phyloP scores from a whole-genome alignment of 2,113 vertebrate species.

The Pampusana beccarii region DNA sequence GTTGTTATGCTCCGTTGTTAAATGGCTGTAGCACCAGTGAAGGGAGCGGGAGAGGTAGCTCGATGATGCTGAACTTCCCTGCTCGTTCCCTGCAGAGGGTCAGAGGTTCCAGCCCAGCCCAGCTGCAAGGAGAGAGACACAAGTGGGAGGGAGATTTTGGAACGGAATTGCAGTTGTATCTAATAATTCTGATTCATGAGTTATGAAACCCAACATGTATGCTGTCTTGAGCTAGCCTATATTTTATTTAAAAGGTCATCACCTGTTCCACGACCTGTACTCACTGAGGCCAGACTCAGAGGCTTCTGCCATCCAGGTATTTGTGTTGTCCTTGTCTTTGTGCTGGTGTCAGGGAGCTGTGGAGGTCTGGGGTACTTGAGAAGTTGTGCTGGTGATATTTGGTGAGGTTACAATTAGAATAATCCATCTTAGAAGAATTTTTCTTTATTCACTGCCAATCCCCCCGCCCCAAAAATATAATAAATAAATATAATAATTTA shows the following conservation, averaged over 20 bases:
- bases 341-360: neutral
- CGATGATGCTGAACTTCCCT: neutral
- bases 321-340: neutral
- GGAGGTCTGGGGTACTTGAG: neutral
- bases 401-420: neutral
- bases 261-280: rapidly evolving
- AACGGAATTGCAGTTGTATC: neutral
- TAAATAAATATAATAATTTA: neutral
- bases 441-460: neutral
- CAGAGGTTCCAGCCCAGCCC: neutral
- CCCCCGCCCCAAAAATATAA: too few species aligned
- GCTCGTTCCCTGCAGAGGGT: neutral
- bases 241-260: neutral
- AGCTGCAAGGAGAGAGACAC: neutral
- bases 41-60: neutral
- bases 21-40: neutral
- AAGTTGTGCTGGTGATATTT: neutral
- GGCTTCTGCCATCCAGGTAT: neutral
- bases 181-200: neutral
- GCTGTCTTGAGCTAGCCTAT: neutral
- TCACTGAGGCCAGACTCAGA: neutral
- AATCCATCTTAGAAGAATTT: neutral
- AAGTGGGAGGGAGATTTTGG: neutral
- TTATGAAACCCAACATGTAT: neutral
- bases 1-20: neutral